Conservation (phyloP, 2,888 invertebrate species). For the Sarcophaga rosellei region DNA sequence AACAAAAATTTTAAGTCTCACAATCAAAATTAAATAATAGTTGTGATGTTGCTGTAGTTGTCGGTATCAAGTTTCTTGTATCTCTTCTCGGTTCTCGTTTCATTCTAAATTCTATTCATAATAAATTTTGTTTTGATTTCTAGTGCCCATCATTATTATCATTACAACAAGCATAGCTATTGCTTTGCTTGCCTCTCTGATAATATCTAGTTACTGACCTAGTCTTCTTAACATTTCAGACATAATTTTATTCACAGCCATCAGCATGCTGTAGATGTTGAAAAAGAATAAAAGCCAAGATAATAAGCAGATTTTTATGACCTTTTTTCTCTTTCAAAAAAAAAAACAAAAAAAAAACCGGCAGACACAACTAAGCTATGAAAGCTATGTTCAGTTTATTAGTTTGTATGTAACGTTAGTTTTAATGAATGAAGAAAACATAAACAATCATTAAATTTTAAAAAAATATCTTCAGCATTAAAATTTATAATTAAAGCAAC, state of each 20-base stretch:
- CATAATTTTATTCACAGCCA: neutral
- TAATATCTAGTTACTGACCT: constrained; percentile 47
- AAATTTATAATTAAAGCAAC: no score
- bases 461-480: no score
- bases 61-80: neutral
- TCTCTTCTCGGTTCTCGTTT: neutral
- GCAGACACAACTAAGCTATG: no score
- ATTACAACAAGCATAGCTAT: neutral
- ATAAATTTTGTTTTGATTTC: constrained; percentile 3
- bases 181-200: neutral
- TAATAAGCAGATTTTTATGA: constrained; percentile 3
- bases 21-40: constrained; percentile 49
- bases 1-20: neutral
- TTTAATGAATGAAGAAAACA: no score
- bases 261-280: neutral
- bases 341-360: no score
- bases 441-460: no score
- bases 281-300: neutral
- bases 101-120: neutral
- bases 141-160: neutral
- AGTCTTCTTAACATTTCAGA: constrained; percentile 28
- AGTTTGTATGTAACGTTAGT: no score
- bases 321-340: neutral
- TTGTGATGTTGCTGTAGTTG: neutral
- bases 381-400: no score